Evolutionary conservation across 2,888 invertebrate genomes (phyloP).

Genomic region (Philaethria dido): DNA sequence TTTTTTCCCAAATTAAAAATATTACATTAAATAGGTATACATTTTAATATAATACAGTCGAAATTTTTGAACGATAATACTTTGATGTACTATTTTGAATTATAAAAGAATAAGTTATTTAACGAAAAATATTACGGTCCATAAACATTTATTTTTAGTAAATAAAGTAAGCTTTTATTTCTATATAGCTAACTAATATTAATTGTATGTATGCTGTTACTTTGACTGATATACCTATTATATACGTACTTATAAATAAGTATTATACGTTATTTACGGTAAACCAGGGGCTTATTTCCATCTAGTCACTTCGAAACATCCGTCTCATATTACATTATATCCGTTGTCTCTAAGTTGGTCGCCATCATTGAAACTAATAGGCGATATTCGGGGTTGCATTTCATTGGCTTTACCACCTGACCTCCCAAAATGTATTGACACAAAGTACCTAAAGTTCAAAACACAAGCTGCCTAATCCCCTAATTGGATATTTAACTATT

Average conservation of each 20-base stretch:
- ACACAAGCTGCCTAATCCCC: conserved; percentile 70
- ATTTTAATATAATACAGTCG: neutral
- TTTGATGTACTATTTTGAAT: too few species aligned
- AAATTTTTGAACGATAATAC: neutral
- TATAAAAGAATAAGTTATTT: too few species aligned
- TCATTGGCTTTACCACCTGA: conserved; percentile 76
- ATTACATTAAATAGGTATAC: neutral
- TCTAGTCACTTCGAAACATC: conserved; percentile 59
- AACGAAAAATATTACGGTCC: too few species aligned
- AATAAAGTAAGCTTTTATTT: too few species aligned
- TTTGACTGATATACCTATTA: too few species aligned
- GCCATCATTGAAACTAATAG: conserved; percentile 73
- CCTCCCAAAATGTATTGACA: conserved; percentile 75
- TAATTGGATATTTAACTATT: conserved; percentile 71
- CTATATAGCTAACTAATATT: too few species aligned
- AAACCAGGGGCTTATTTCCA: conserved; percentile 30
- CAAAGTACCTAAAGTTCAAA: conserved; percentile 74
- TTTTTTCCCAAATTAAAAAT: conserved; percentile 35
- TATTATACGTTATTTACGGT: conserved; percentile 1
- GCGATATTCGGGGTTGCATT: conserved; percentile 79
- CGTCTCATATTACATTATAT: conserved; percentile 73
- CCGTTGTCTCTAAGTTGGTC: conserved; percentile 67
- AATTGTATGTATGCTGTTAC: too few species aligned
- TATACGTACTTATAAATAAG: too few species aligned
- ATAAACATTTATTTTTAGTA: too few species aligned